Evolutionary conservation across 2,888 invertebrate genomes (phyloP).

Genomic region (Drosophila limbata): DNA sequence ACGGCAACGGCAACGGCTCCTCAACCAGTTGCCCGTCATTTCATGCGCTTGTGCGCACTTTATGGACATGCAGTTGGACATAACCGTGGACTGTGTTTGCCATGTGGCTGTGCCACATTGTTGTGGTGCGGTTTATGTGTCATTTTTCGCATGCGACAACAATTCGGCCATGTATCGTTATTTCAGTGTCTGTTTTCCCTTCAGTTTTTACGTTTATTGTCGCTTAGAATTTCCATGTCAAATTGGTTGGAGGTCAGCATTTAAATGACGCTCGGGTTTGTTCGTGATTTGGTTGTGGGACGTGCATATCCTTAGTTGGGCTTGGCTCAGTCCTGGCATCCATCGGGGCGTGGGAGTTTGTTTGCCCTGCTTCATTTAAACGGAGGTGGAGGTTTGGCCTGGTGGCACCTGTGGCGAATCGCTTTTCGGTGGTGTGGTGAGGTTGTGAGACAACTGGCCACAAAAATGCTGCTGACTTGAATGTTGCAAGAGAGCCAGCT

Average conservation of each 20-base stretch:
- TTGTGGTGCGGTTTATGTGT: constrained; percentile 45
- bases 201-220: constrained; percentile 24
- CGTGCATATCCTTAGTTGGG: constrained; percentile 44
- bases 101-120: constrained; percentile 32
- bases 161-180: constrained; percentile 28
- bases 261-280: constrained; percentile 8
- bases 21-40: constrained; percentile 32
- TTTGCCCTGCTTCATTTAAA: constrained; percentile 15
- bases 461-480: constrained; percentile 41
- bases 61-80: constrained; percentile 58
- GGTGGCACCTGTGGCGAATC: constrained; percentile 64
- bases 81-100: constrained; percentile 28
- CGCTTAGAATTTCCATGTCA: constrained; percentile 52
- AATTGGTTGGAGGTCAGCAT: constrained; percentile 34
- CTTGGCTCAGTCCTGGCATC: constrained; percentile 10
- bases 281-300: constrained; percentile 36
- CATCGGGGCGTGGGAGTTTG: constrained; percentile 20
- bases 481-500: constrained; percentile 69
- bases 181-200: constrained; percentile 19
- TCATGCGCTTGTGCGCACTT: constrained; percentile 66
- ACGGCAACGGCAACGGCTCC: neutral
- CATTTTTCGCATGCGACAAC: constrained; percentile 33
- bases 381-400: constrained; percentile 17
- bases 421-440: constrained; percentile 9
- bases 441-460: constrained; percentile 44